Evolutionary conservation across 1,140 invertebrate genomes (phyloP).

Genomic region (Drosophila sp.): DNA sequence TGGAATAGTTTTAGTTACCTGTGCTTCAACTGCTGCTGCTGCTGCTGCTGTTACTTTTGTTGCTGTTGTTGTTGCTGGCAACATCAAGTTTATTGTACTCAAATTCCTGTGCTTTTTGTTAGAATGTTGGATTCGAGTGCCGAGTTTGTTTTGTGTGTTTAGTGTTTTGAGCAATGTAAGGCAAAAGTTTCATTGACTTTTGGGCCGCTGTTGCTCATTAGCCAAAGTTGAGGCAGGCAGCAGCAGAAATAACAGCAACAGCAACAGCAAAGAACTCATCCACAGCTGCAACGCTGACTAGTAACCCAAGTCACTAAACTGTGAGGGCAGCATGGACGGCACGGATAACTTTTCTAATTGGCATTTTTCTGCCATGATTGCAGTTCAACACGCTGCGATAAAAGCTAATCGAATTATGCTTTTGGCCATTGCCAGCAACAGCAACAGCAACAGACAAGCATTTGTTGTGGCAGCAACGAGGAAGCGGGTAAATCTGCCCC

Average conservation of each 20-base stretch:
- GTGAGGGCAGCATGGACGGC: slow-evolving; percentile 24
- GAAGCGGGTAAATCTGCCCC: slow-evolving; percentile 35
- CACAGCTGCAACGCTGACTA: slow-evolving; percentile 33
- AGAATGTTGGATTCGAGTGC: slow-evolving; percentile 29
- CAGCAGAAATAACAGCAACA: slow-evolving; percentile 21
- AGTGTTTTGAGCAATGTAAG: slow-evolving; percentile 44
- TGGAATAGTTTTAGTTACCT: slow-evolving; percentile 67
- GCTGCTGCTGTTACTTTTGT: slow-evolving; percentile 13
- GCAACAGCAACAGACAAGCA: slow-evolving; percentile 55
- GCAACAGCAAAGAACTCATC: slow-evolving; percentile 33
- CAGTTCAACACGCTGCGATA: slow-evolving; percentile 77
- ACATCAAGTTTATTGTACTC: slow-evolving; percentile 72
- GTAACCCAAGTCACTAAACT: slow-evolving; percentile 18
- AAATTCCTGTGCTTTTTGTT: slow-evolving; percentile 47
- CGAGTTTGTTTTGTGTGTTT: slow-evolving; percentile 55
- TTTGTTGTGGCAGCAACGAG: slow-evolving; percentile 42
- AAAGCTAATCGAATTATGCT: slow-evolving; percentile 82
- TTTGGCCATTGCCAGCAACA: slow-evolving; percentile 66
- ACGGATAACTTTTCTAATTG: slow-evolving; percentile 74
- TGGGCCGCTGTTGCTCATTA: slow-evolving; percentile 55
- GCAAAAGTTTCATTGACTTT: slow-evolving; percentile 65
- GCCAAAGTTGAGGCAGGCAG: slow-evolving; percentile 47
- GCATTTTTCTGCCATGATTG: slow-evolving; percentile 79
- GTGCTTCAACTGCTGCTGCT: neutral
- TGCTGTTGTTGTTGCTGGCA: slow-evolving; percentile 51